Conservation (phyloP, 2,797 vertebrate species). For the Streptopelia turtur region DNA sequence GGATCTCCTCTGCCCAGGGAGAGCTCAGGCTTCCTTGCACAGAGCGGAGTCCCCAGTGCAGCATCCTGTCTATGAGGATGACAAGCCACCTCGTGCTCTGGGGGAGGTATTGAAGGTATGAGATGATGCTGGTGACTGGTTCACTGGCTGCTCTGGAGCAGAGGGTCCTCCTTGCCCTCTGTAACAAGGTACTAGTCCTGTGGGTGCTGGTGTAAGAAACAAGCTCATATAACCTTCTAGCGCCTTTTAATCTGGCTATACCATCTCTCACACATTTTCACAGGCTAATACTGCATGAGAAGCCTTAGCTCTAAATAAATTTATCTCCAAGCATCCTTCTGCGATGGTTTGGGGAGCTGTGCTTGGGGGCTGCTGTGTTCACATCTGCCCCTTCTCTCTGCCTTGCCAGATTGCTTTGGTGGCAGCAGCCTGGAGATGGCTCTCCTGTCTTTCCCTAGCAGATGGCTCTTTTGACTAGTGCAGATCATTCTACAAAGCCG, state of each 20-base stretch:
- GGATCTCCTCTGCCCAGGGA: background rate
- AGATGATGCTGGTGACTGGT: background rate
- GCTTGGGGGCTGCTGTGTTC: background rate
- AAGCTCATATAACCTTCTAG: background rate
- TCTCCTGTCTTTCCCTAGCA: conserved; percentile 38
- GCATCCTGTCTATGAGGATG: rapidly evolving
- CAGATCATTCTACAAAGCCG: background rate
- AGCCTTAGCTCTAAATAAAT: background rate
- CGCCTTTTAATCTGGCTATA: background rate
- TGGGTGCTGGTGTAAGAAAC: background rate
- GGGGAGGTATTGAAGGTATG: rapidly evolving
- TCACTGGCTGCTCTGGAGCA: background rate
- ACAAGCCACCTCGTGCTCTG: background rate
- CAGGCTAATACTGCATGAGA: background rate
- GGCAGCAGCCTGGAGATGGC: conserved; percentile 55
- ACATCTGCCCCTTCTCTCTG: background rate
- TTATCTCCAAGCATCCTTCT: background rate
- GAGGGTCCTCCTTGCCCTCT: background rate
- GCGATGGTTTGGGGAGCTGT: background rate
- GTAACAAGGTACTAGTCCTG: background rate
- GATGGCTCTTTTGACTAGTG: background rate
- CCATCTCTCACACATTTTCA: background rate
- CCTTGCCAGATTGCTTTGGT: background rate
- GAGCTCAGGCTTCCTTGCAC: background rate
- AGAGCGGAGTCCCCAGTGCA: rapidly evolving